Conservation (phyloP, 2,113 vertebrate species). For the Herpetotheres cachinnans region DNA sequence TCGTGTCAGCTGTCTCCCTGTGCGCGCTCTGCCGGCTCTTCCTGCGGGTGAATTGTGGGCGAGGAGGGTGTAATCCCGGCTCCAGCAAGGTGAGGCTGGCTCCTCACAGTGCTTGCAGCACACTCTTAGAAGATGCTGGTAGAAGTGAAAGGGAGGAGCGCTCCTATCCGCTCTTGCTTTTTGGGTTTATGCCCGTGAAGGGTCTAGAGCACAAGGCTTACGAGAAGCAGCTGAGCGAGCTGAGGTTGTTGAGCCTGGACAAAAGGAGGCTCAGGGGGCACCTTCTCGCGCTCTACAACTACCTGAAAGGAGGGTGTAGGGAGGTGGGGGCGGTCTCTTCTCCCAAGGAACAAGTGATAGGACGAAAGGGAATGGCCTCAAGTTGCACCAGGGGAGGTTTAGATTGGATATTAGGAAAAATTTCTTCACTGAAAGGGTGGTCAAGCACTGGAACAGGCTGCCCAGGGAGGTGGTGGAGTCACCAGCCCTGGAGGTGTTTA, state of each 20-base stretch:
- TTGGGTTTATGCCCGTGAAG: not conserved
- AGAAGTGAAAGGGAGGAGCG: not conserved
- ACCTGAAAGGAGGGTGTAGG: not conserved
- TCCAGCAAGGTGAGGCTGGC: not conserved
- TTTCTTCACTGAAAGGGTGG: not conserved
- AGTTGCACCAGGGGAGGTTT: not conserved
- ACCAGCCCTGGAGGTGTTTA: not conserved
- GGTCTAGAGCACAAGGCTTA: not conserved
- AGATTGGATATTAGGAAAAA: not conserved
- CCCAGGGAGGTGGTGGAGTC: not conserved
- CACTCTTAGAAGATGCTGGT: not conserved
- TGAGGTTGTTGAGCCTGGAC: not conserved
- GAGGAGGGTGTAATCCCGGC: not conserved
- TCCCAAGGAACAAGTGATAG: not conserved
- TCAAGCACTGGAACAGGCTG: not conserved
- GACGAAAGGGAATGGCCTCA: not conserved
- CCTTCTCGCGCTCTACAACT: not conserved
- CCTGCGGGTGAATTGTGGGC: fast-evolving
- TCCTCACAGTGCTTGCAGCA: not conserved
- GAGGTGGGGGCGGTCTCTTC: not conserved
- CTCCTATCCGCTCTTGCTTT: not conserved
- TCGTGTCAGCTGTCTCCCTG: not conserved
- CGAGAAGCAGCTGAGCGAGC: not conserved
- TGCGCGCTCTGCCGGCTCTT: not conserved
- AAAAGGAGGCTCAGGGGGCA: not conserved